These are phyloP conservation scores for Conger conger DNA, from an alignment of 2,113 vertebrate species.

Conservation along the genomic window DNA sequence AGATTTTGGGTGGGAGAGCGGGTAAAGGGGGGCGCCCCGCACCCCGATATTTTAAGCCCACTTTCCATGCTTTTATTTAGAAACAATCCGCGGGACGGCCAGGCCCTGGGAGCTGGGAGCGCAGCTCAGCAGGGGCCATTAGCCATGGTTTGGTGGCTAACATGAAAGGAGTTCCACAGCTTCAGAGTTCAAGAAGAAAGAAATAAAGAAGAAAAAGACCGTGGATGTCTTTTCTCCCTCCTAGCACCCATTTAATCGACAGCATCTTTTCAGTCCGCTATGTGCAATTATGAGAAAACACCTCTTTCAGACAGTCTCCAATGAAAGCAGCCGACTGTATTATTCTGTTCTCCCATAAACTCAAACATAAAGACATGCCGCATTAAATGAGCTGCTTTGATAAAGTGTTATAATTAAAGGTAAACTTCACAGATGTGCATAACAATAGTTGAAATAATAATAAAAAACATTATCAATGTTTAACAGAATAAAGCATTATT, in stretches of 20 bases:
- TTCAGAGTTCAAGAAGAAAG: slow-evolving; percentile 27
- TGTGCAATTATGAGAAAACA: not conserved
- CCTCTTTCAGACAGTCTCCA: not conserved
- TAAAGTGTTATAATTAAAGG: not conserved
- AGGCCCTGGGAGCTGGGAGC: slow-evolving; percentile 71
- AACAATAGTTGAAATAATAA: not conserved
- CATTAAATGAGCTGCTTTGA: not conserved
- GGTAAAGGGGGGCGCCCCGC: slow-evolving; percentile 62
- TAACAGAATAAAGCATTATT: not conserved
- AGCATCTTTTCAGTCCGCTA: not conserved
- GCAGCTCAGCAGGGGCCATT: slow-evolving; percentile 75
- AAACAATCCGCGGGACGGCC: slow-evolving; percentile 51
- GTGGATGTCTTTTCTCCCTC: not conserved
- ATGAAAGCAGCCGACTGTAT: not conserved
- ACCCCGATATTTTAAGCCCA: slow-evolving; percentile 68
- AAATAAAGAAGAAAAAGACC: slow-evolving; percentile 2
- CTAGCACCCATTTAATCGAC: not conserved
- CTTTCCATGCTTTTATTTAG: slow-evolving; percentile 59
- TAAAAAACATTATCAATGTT: not conserved
- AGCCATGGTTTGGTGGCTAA: slow-evolving; percentile 79
- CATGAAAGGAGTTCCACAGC: slow-evolving; percentile 68
- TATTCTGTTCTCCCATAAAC: not conserved
- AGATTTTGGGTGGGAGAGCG: slow-evolving; percentile 32
- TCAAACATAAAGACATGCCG: not conserved
- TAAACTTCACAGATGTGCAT: not conserved